Percentiles rank a stretch among this genome's conserved stretches.
phyloP scores from a whole-genome alignment of 2,888 invertebrate genomes.

The Lumbricus terrestris region DNA sequence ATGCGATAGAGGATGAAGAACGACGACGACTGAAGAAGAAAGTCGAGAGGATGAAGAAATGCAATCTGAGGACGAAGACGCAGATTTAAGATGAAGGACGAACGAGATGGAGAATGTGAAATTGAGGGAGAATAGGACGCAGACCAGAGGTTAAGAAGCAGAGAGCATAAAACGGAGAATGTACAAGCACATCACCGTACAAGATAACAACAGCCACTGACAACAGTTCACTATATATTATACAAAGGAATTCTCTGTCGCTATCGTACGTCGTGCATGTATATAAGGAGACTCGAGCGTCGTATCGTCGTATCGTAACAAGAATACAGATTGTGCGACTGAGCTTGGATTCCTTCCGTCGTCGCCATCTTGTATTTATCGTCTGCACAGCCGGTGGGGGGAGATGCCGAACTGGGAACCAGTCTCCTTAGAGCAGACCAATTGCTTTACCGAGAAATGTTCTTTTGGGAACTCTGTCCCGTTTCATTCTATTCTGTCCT shows the following conservation, averaged over 20 bases:
- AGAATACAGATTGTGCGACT: not conserved
- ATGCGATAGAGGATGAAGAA: not conserved
- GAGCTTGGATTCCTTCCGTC: not conserved
- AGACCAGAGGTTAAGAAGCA: not conserved
- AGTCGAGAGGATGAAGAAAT: not conserved
- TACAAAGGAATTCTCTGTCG: not conserved
- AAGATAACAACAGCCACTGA: not conserved
- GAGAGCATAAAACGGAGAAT: not conserved
- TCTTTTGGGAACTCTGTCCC: not conserved
- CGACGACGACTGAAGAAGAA: not conserved
- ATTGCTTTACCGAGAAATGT: not conserved
- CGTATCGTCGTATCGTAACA: not conserved
- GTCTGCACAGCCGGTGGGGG: not conserved
- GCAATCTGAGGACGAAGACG: too few relatives aligned
- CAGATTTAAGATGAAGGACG: too few relatives aligned
- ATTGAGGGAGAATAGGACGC: not conserved
- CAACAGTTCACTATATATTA: not conserved
- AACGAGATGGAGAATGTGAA: not conserved
- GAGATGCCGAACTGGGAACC: not conserved
- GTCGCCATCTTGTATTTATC: conserved; percentile 3
- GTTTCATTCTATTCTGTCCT: not conserved
- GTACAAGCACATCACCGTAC: conserved; percentile 3
- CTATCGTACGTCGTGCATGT: not conserved
- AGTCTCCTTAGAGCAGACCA: not conserved
- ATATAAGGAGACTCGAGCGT: not conserved